phyloP scores from a whole-genome alignment of 2,797 vertebrate genomes.

The Erpetoichthys calabaricus region DNA sequence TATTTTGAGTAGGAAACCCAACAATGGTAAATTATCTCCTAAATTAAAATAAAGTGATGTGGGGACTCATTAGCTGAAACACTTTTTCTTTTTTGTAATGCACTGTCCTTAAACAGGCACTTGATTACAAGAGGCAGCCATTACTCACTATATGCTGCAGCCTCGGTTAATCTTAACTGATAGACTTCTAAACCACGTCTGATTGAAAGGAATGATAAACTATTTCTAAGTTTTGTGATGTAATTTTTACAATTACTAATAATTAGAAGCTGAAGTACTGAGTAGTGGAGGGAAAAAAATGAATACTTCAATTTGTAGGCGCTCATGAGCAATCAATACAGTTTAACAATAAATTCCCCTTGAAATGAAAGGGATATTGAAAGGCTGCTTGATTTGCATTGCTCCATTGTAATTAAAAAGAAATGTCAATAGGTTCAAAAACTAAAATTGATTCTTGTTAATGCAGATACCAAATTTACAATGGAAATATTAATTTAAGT shows the following conservation, averaged over 20 bases:
- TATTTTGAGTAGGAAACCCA: too few species aligned
- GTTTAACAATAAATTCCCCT: slow-evolving; percentile 5
- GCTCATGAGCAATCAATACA: background rate
- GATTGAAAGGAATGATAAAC: slow-evolving; percentile 11
- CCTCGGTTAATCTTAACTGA: background rate
- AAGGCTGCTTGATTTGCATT: slow-evolving; percentile 7
- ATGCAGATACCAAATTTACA: slow-evolving; percentile 4
- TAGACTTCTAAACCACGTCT: slow-evolving; percentile 5
- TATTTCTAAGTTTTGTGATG: slow-evolving; percentile 11
- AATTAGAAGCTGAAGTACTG: slow-evolving; percentile 6
- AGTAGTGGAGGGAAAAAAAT: slow-evolving; percentile 7
- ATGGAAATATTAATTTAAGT: slow-evolving; percentile 2
- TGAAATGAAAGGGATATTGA: slow-evolving; percentile 9
- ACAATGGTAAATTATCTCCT: too few species aligned
- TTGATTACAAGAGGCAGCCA: too few species aligned
- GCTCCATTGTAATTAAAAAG: slow-evolving; percentile 7
- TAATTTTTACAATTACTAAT: slow-evolving; percentile 11
- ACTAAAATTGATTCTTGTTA: slow-evolving; percentile 4
- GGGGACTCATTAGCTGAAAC: background rate
- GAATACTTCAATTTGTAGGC: background rate
- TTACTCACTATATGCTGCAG: background rate
- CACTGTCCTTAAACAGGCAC: slow-evolving; percentile 19
- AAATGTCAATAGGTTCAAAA: slow-evolving; percentile 6
- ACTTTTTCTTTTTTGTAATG: background rate
- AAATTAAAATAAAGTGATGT: too few species aligned